These are phyloP conservation scores for Paguma larvata DNA, from an alignment of 2,797 vertebrate genomes.

Conservation along the genomic window DNA sequence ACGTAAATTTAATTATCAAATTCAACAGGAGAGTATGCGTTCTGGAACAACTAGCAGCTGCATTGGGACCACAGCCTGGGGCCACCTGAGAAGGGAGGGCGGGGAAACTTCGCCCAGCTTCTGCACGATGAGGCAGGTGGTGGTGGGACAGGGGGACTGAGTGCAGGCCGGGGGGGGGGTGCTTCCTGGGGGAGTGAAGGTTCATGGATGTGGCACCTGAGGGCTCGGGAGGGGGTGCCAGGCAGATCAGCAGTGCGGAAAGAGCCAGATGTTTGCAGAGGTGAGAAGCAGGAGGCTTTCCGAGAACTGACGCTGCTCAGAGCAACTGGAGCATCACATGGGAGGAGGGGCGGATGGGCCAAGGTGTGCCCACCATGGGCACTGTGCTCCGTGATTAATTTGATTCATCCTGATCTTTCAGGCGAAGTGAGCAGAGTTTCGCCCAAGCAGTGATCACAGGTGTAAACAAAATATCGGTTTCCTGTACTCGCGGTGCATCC, in stretches of 20 bases:
- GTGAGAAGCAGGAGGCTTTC: neutral
- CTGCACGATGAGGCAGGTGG: neutral
- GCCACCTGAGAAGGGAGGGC: neutral
- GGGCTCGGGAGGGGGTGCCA: neutral
- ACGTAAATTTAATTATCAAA: neutral
- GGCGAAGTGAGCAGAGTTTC: neutral
- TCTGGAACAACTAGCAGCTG: neutral
- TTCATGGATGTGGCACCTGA: neutral
- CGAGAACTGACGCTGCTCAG: accelerated
- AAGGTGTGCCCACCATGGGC: accelerated
- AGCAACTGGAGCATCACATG: neutral
- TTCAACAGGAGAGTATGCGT: neutral
- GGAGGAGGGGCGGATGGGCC: accelerated
- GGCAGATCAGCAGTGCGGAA: neutral
- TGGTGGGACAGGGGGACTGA: neutral
- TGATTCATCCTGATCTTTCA: neutral
- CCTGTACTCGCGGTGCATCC: neutral
- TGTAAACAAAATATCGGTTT: neutral
- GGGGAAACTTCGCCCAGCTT: no score
- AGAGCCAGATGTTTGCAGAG: neutral
- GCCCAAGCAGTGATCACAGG: neutral
- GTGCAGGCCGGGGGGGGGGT: accelerated
- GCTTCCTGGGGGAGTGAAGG: neutral
- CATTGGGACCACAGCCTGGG: neutral
- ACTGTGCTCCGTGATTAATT: no score